Conservation (phyloP, 2,888 invertebrate species). For the Zeuzera pyrina region DNA sequence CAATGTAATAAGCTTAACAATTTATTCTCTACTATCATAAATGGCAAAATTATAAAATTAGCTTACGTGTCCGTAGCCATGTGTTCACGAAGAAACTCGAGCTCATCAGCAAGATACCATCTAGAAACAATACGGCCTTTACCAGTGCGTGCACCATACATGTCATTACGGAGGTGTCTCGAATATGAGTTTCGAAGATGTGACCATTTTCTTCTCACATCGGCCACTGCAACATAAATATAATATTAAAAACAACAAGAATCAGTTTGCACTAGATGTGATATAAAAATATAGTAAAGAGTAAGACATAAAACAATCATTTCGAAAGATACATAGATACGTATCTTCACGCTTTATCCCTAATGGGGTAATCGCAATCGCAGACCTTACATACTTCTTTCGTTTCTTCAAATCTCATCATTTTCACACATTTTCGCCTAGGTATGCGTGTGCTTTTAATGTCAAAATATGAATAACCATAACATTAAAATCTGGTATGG, state of each 20-base stretch:
- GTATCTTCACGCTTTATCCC: no score
- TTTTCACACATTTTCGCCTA: no score
- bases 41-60: not conserved
- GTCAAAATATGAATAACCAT: no score
- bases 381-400: no score
- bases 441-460: no score
- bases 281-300: not conserved
- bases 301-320: not conserved
- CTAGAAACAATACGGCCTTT: constrained; percentile 53
- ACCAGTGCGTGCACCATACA: constrained; percentile 59
- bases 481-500: no score
- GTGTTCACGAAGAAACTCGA: constrained; percentile 57
- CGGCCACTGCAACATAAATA: constrained; percentile 38
- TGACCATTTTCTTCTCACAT: constrained; percentile 63
- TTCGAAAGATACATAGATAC: not conserved
- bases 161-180: constrained; percentile 61
- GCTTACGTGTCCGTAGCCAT: constrained; percentile 64
- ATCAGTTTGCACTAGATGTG: not conserved
- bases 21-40: not conserved
- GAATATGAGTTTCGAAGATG: constrained; percentile 68
- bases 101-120: constrained; percentile 65
- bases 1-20: not conserved
- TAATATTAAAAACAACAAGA: no score
- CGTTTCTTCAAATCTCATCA: no score
- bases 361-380: no score